These are phyloP conservation scores for Microplitis deprimator DNA, from an alignment of 2,888 invertebrate genomes.

Conservation along the genomic window DNA sequence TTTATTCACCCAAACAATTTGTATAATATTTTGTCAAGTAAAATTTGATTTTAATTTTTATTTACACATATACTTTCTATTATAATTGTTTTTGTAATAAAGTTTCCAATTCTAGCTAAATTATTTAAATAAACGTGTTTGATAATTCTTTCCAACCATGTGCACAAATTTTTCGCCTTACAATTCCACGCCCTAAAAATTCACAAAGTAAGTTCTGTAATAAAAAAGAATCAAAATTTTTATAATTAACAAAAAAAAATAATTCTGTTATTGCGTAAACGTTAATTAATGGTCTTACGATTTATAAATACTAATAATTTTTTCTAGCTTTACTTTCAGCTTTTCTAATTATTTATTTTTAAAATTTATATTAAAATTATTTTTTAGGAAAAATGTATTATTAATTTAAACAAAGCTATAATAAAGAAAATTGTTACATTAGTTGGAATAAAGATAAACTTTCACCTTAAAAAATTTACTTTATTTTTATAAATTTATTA, in stretches of 20 bases:
- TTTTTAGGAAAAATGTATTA: too few species aligned
- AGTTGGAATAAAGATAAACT: neutral
- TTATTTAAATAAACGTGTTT: neutral
- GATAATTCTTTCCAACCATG: neutral
- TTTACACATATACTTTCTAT: constrained; percentile 4
- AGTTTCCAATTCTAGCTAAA: neutral
- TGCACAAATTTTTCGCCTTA: neutral
- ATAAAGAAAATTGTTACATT: neutral
- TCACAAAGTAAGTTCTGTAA: neutral
- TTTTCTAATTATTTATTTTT: too few species aligned
- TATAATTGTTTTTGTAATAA: constrained; percentile 8
- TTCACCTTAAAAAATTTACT: neutral
- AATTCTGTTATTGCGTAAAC: too few species aligned
- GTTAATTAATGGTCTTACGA: too few species aligned
- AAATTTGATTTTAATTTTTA: constrained; percentile 15
- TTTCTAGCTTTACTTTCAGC: too few species aligned
- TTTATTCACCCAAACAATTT: too few species aligned
- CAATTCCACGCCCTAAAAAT: neutral
- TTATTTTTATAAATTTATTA: neutral
- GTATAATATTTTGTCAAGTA: too few species aligned
- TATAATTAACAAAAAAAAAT: too few species aligned
- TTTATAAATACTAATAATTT: too few species aligned
- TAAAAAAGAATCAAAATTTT: neutral
- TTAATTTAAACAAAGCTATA: too few species aligned
- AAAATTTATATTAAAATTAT: too few species aligned